Percentiles rank a stretch among this genome's conserved stretches.
Conservation (phyloP, 2,113 vertebrate species). For the Phylloscopus trochiloides region DNA sequence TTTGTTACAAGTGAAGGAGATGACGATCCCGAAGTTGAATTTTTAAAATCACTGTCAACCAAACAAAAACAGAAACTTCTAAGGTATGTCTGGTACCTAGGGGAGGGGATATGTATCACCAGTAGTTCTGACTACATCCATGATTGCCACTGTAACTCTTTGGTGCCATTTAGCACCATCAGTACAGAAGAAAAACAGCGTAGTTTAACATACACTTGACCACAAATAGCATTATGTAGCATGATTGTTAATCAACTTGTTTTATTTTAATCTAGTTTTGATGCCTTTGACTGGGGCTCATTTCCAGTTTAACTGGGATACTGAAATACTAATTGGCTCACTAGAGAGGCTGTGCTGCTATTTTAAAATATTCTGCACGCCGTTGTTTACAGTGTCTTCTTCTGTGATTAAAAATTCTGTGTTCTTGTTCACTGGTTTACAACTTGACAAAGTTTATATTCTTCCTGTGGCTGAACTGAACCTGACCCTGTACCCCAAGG, state of each 20-base stretch:
- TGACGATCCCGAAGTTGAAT: constrained; percentile 95
- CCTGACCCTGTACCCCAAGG: neutral
- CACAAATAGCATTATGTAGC: neutral
- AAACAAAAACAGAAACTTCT: constrained; percentile 97
- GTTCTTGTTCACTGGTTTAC: neutral
- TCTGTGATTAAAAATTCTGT: neutral
- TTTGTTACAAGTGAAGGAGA: constrained; percentile 94
- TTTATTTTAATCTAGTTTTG: neutral
- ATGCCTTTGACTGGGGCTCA: neutral
- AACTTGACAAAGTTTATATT: neutral
- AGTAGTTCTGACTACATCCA: neutral
- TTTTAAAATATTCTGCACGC: neutral
- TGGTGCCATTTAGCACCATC: neutral
- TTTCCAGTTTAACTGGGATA: neutral
- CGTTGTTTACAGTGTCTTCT: neutral
- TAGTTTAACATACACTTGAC: neutral
- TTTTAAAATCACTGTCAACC: constrained; percentile 93
- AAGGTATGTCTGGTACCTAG: constrained; percentile 73
- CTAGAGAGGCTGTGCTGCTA: neutral
- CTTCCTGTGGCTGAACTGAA: neutral
- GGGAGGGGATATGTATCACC: neutral
- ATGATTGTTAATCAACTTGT: neutral
- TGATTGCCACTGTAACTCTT: neutral
- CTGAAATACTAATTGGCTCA: neutral
- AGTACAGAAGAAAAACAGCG: neutral